Evolutionary conservation across 1,140 invertebrate genomes (phyloP).

Genomic region (Homalodisca vitripennis): DNA sequence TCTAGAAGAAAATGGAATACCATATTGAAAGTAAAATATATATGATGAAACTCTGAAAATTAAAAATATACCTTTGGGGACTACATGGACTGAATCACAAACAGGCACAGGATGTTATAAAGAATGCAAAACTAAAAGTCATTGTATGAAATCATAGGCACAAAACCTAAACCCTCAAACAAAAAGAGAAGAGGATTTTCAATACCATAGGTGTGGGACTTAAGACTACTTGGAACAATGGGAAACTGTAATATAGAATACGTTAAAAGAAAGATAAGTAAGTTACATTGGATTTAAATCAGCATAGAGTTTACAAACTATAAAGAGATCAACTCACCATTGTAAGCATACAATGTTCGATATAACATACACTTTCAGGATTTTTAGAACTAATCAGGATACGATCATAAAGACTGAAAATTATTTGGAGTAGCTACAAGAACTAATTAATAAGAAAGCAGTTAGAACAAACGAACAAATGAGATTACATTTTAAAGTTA

Average conservation of each 20-base stretch:
- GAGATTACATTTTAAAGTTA: no score
- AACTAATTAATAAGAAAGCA: no score
- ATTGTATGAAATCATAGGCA: conserved; percentile 6
- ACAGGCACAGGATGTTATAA: background rate
- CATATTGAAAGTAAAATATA: background rate
- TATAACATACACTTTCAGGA: no score
- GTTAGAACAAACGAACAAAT: no score
- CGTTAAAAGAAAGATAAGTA: background rate
- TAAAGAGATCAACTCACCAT: conserved; percentile 10
- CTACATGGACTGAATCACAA: background rate
- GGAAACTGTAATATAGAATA: background rate
- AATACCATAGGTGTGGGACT: background rate
- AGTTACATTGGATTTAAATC: conserved; percentile 7
- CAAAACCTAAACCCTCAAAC: background rate
- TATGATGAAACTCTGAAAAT: background rate
- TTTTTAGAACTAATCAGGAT: conserved; percentile 8
- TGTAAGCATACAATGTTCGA: no score
- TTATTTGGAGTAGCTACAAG: conserved; percentile 14
- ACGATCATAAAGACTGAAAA: conserved; percentile 10
- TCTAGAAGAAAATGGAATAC: background rate
- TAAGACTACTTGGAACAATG: conserved; percentile 19
- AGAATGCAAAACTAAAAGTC: background rate
- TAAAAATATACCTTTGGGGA: background rate
- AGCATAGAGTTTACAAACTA: conserved; percentile 20
- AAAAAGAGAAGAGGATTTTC: conserved; percentile 10